Conservation (phyloP, 2,888 invertebrate genomes). For the Apotomis betuletana region DNA sequence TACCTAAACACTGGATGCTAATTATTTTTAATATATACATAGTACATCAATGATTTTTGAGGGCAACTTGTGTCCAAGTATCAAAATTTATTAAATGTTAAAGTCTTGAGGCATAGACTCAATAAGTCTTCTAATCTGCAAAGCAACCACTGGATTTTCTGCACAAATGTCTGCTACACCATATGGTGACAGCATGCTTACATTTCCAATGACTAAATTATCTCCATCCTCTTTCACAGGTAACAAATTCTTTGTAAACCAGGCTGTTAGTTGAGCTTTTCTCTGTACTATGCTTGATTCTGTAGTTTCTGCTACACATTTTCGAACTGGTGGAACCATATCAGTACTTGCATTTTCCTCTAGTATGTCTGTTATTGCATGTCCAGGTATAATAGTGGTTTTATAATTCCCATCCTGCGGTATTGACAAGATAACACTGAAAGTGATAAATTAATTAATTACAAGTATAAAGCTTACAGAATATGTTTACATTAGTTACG, state of each 20-base stretch:
- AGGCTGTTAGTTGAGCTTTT: slow-evolving; percentile 62
- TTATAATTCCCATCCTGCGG: slow-evolving; percentile 55
- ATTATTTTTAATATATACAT: no score
- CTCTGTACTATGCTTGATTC: slow-evolving; percentile 51
- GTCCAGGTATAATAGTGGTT: slow-evolving; percentile 67
- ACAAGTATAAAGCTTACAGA: not conserved
- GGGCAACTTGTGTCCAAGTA: not conserved
- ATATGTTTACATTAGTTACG: not conserved
- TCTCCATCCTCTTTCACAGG: slow-evolving; percentile 63
- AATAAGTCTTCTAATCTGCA: slow-evolving; percentile 67
- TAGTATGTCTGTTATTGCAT: slow-evolving; percentile 60
- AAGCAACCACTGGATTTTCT: slow-evolving; percentile 66
- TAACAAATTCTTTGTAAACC: slow-evolving; percentile 68
- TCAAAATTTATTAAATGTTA: slow-evolving; percentile 42
- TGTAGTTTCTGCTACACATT: slow-evolving; percentile 41
- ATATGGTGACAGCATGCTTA: slow-evolving; percentile 67
- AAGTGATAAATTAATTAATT: slow-evolving; percentile 47
- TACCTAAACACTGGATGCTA: no score
- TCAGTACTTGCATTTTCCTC: slow-evolving; percentile 47
- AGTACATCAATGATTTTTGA: no score
- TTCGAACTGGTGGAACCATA: slow-evolving; percentile 51
- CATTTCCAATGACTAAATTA: slow-evolving; percentile 66
- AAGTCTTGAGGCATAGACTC: slow-evolving; percentile 67
- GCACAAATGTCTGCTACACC: slow-evolving; percentile 64
- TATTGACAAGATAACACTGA: slow-evolving; percentile 66